A percentile compares a stretch with the other conserved stretches of the same genome.
Evolutionary conservation across 2,888 invertebrate genomes (phyloP).

Genomic region (Drepana falcataria): DNA sequence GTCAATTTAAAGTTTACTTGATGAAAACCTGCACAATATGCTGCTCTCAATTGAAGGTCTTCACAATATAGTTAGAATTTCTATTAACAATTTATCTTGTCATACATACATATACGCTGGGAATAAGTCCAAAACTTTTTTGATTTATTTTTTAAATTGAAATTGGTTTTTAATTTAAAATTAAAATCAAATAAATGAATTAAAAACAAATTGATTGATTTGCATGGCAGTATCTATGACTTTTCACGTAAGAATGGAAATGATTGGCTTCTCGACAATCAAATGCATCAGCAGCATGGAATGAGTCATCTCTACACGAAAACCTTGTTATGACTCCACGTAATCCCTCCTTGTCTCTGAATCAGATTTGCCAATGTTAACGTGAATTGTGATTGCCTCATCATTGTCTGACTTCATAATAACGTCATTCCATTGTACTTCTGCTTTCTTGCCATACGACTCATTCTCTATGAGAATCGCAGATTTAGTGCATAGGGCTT

Average conservation of each 20-base stretch:
- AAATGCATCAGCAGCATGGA: slow-evolving; percentile 40
- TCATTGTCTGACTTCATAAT: slow-evolving; percentile 66
- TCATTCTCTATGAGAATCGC: slow-evolving; percentile 69
- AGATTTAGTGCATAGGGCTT: slow-evolving; percentile 63
- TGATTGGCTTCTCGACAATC: too few species aligned
- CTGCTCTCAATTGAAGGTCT: too few species aligned
- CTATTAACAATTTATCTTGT: too few species aligned
- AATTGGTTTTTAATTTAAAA: too few species aligned
- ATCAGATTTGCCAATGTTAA: slow-evolving; percentile 64
- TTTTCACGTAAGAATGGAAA: too few species aligned
- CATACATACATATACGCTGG: too few species aligned
- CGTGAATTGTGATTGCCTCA: slow-evolving; percentile 71
- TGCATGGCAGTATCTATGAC: too few species aligned
- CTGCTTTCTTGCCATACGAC: slow-evolving; percentile 68
- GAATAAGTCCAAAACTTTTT: too few species aligned
- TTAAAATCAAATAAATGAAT: too few species aligned
- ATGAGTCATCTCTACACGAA: slow-evolving; percentile 21
- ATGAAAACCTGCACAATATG: neutral
- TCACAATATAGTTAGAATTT: too few species aligned
- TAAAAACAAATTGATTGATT: too few species aligned
- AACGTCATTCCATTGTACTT: slow-evolving; percentile 70
- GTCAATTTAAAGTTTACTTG: neutral
- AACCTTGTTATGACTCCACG: slow-evolving; percentile 33
- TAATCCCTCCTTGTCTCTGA: slow-evolving; percentile 46
- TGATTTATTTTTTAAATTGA: too few species aligned